These are phyloP conservation scores for Scaeva pyrastri DNA, from an alignment of 2,888 invertebrate genomes.

Conservation along the genomic window DNA sequence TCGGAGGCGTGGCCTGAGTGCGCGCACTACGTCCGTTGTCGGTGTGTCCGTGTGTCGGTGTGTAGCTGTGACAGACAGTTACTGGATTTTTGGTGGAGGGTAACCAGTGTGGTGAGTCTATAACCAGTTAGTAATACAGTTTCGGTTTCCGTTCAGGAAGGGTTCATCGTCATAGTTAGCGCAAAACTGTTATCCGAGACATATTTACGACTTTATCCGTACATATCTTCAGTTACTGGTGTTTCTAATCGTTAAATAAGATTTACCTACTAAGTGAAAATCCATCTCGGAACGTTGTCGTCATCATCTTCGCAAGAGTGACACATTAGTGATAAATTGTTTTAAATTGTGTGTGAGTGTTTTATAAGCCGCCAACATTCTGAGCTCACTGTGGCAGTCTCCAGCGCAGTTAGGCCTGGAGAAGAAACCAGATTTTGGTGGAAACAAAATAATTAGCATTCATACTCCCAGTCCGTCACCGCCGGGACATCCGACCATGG, in stretches of 20 bases:
- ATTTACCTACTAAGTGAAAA: background rate
- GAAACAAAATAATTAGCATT: conserved; percentile 81
- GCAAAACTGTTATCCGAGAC: conserved; percentile 53
- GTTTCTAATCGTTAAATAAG: conserved; percentile 23
- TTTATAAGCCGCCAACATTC: conserved; percentile 80
- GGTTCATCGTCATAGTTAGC: conserved; percentile 77
- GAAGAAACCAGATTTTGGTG: conserved; percentile 80
- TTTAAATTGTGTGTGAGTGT: conserved; percentile 36
- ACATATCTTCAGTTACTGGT: conserved; percentile 35
- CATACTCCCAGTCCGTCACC: conserved; percentile 81
- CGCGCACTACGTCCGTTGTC: conserved; percentile 55
- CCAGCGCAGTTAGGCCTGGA: conserved; percentile 83
- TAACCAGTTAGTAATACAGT: conserved; percentile 80
- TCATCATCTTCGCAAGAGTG: conserved; percentile 27
- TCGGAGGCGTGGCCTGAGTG: conserved; percentile 73
- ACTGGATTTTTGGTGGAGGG: conserved; percentile 56
- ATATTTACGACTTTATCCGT: conserved; percentile 59
- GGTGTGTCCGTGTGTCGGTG: no score
- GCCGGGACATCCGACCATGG: conserved; percentile 81
- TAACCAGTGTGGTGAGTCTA: conserved; percentile 77
- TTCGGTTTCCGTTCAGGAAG: conserved; percentile 83
- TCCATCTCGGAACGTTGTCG: background rate
- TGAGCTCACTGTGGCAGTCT: conserved; percentile 84
- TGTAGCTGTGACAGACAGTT: conserved; percentile 23
- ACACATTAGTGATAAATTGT: conserved; percentile 31